Conservation (phyloP, 2,888 invertebrate species). For the Ypsolopha scabrella region DNA sequence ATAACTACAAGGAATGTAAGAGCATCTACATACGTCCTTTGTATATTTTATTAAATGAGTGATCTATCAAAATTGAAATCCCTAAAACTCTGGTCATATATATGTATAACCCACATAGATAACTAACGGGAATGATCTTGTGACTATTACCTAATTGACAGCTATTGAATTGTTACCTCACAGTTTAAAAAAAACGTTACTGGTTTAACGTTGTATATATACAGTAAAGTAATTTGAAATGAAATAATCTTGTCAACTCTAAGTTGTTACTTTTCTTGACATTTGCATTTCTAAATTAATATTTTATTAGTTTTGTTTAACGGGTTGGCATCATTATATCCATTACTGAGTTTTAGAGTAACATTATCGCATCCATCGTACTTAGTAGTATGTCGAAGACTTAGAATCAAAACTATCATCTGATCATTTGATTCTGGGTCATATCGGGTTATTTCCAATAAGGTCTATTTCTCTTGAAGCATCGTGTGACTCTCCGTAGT, state of each 20-base stretch:
- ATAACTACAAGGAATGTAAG: too few relatives aligned
- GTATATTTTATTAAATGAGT: too few relatives aligned
- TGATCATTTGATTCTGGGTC: neutral
- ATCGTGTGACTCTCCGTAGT: slow-evolving; percentile 6
- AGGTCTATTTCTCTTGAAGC: slow-evolving; percentile 1
- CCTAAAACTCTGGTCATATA: too few relatives aligned
- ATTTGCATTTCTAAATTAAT: neutral
- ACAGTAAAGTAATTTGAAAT: neutral
- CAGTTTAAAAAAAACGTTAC: neutral
- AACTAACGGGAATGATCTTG: too few relatives aligned
- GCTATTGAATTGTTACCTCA: neutral
- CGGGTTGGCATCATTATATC: slow-evolving; percentile 21
- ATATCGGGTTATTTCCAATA: neutral
- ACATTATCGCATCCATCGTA: slow-evolving; percentile 14
- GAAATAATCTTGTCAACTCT: slow-evolving; percentile 8
- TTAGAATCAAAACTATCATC: neutral
- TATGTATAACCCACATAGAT: too few relatives aligned
- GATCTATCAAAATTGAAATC: too few relatives aligned
- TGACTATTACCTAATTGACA: too few relatives aligned
- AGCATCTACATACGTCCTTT: too few relatives aligned
- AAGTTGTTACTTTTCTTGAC: neutral
- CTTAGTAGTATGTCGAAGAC: neutral
- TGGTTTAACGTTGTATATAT: neutral
- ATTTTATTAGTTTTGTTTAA: slow-evolving; percentile 14
- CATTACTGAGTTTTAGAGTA: slow-evolving; percentile 13